Percentiles rank a stretch among this genome's conserved stretches.
Conservation (phyloP, 2,888 invertebrate species). For the Thelaira solivaga region DNA sequence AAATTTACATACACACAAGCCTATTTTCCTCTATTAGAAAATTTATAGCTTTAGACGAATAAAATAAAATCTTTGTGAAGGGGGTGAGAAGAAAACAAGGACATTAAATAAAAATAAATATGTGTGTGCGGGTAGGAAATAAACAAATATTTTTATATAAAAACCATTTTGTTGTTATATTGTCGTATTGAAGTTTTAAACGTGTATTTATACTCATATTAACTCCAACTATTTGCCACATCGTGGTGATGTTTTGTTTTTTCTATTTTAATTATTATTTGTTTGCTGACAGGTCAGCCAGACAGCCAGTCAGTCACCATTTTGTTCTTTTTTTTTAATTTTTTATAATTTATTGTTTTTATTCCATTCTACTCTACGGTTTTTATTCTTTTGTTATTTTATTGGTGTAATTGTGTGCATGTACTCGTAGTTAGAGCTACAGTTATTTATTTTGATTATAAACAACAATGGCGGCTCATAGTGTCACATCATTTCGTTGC, state of each 20-base stretch:
- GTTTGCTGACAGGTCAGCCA: too few species aligned
- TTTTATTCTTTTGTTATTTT: not conserved
- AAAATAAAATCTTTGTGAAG: too few species aligned
- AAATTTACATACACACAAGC: too few species aligned
- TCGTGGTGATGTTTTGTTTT: conserved; percentile 20
- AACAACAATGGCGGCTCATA: conserved; percentile 36
- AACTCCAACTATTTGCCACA: not conserved
- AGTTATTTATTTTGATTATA: conserved; percentile 9
- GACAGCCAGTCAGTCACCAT: conserved; percentile 51
- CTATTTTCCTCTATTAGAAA: too few species aligned
- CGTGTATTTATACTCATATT: conserved; percentile 33
- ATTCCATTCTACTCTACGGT: not conserved
- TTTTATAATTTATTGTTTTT: not conserved
- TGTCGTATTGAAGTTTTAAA: conserved; percentile 21
- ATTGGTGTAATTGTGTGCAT: not conserved
- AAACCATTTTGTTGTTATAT: conserved; percentile 19
- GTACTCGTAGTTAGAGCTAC: not conserved
- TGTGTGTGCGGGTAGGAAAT: not conserved
- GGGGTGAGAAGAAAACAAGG: not conserved
- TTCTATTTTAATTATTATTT: conserved; percentile 53
- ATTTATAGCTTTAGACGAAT: too few species aligned
- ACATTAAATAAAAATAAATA: conserved; percentile 8
- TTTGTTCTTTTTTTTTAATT: conserved; percentile 24
- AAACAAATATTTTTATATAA: conserved; percentile 23
- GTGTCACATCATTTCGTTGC: not conserved